Evolutionary conservation across 2,113 vertebrate species (phyloP).

Genomic region (Cromileptes altivelis): DNA sequence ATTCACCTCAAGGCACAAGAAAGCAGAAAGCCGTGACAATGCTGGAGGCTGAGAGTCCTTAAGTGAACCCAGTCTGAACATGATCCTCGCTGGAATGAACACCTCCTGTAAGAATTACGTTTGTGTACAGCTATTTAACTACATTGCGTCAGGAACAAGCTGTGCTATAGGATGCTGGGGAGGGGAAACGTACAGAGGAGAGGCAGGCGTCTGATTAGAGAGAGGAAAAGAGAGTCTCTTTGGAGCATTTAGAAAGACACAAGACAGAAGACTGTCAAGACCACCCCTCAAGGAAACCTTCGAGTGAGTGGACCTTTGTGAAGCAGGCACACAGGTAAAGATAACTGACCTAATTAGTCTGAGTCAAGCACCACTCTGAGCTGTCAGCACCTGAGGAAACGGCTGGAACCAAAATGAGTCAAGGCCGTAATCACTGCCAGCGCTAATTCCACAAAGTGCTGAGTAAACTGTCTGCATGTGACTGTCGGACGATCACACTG

Average conservation of each 20-base stretch:
- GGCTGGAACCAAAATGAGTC: not conserved
- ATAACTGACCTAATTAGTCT: conserved; percentile 9
- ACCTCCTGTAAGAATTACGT: not conserved
- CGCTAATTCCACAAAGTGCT: not conserved
- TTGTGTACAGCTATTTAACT: not conserved
- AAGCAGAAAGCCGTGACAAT: not conserved
- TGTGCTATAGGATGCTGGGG: not conserved
- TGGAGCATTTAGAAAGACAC: not conserved
- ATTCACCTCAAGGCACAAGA: not conserved
- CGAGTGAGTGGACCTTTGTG: not conserved
- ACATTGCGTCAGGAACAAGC: too few species aligned
- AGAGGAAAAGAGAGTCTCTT: too few species aligned
- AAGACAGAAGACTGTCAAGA: not conserved
- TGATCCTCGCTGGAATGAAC: not conserved
- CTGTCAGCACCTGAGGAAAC: conserved; percentile 17
- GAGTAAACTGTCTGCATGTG: not conserved
- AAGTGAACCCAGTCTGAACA: not conserved
- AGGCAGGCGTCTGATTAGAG: not conserved
- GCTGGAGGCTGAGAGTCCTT: not conserved
- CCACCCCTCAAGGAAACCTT: not conserved
- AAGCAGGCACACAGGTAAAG: not conserved
- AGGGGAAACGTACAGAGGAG: not conserved
- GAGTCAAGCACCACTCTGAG: not conserved
- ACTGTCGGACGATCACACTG: not conserved
- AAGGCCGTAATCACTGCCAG: not conserved